These are phyloP conservation scores for Peromyscus polionotus DNA, from an alignment of 2,113 vertebrate species.

Conservation along the genomic window DNA sequence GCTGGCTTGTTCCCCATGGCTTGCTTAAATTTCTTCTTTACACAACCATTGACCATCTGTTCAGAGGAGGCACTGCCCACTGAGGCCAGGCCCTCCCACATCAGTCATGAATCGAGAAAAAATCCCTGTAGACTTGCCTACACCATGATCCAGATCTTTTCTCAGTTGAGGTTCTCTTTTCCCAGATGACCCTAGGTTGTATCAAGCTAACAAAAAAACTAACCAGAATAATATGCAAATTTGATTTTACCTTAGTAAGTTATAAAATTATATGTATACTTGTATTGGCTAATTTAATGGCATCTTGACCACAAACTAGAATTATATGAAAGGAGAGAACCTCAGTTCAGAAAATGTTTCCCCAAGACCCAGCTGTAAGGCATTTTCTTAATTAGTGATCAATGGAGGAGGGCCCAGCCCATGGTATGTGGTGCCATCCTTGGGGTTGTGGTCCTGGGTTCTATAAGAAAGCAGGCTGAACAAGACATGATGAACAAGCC, in stretches of 20 bases:
- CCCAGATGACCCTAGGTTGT: neutral
- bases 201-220: neutral
- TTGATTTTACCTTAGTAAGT: neutral
- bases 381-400: neutral
- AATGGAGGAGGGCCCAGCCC: too few relatives aligned
- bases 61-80: neutral
- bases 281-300: neutral
- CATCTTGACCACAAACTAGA: neutral
- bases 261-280: neutral
- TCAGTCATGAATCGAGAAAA: neutral
- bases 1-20: neutral
- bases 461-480: neutral
- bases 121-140: neutral
- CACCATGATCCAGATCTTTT: neutral
- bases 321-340: neutral
- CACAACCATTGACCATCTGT: neutral
- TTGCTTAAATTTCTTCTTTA: neutral
- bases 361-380: neutral
- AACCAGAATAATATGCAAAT: neutral
- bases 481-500: neutral
- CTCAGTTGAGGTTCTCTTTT: neutral
- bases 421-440: neutral
- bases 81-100: neutral
- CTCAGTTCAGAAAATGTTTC: neutral
- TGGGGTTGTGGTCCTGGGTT: neutral